phyloP scores from a whole-genome alignment of 2,113 vertebrate genomes.

The Cyanoramphus novaezelandiae region DNA sequence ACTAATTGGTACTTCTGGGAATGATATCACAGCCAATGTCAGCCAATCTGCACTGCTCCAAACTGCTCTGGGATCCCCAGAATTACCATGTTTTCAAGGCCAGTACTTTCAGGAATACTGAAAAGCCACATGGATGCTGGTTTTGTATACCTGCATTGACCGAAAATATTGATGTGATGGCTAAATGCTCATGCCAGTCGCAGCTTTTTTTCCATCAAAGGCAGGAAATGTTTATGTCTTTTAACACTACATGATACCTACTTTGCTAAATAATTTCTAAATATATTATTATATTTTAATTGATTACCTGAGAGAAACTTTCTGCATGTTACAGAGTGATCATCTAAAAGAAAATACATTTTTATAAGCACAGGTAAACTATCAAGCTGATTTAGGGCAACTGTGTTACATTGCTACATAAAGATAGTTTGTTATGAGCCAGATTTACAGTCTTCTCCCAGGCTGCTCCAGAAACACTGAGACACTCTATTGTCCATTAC shows the following conservation, averaged over 20 bases:
- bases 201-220: neutral
- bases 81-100: conserved; percentile 24
- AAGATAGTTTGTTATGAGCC: neutral
- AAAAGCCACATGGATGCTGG: conserved; percentile 8
- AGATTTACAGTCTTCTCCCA: neutral
- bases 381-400: neutral
- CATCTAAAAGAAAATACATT: neutral
- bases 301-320: neutral
- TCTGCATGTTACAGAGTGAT: neutral
- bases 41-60: conserved; percentile 29
- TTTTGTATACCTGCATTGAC: neutral
- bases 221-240: neutral
- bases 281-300: neutral
- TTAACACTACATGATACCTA: neutral
- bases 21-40: conserved; percentile 45
- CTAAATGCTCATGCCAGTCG: rapidly evolving
- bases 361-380: neutral
- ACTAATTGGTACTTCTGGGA: conserved; percentile 72
- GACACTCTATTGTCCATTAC: neutral
- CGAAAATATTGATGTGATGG: neutral
- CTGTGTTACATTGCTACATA: neutral
- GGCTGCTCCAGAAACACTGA: neutral
- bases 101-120: conserved; percentile 42
- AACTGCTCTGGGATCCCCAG: conserved; percentile 40
- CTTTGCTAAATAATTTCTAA: neutral